Evolutionary conservation across 1,140 invertebrate species (phyloP), one percentile per base, ranked within the genome.

Genomic region (Drosophila kepulauana): DNA sequence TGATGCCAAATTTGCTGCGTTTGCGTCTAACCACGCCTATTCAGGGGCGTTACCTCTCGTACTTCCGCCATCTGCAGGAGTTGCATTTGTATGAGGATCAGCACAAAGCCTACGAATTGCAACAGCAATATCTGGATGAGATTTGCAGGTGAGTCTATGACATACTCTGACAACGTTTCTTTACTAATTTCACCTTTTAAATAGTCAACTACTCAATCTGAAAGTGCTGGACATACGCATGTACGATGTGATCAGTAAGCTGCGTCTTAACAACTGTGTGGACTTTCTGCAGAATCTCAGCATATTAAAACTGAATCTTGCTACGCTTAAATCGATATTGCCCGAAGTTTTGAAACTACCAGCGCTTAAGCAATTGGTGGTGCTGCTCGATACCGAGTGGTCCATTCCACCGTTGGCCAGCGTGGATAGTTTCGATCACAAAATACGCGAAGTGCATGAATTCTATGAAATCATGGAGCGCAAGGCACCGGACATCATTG

Each of bases 1-100:
- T 91, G 35, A 64, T 91, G 68, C 90, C 90, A 15, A 88, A 79
- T 43, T 25, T 91, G 11, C 62, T 62, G 2, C 57, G 71, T 16
- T 48, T 91, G 2, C 79, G 90, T 15, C 61, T 91, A 3, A 91
- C 90, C 1, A 85, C 87, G 1, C 79, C 90, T 1, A 84, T 89
- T n/a, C 86, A 86, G 5, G 90, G 90, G 3, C 75, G 70, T 1
- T 78, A 81, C 28, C 35, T 91, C 5, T 66, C 72, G 0, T 62
- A 87, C 45, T 91, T 91, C 25, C 48, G 57, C n/a, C 58, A 90
- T 8, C 57, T 91, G 33, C 59, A 90, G 8, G 89, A 91, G 33
- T 49, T 91, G 0, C 80, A 90, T 11, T 62, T 91, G 45, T 91
- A 91, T 13, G 89, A 91, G 3, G 90, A 90, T 13, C 78, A 86